Evolutionary conservation across 2,113 vertebrate species (phyloP).

Genomic region (Macheiramphus alcinus): DNA sequence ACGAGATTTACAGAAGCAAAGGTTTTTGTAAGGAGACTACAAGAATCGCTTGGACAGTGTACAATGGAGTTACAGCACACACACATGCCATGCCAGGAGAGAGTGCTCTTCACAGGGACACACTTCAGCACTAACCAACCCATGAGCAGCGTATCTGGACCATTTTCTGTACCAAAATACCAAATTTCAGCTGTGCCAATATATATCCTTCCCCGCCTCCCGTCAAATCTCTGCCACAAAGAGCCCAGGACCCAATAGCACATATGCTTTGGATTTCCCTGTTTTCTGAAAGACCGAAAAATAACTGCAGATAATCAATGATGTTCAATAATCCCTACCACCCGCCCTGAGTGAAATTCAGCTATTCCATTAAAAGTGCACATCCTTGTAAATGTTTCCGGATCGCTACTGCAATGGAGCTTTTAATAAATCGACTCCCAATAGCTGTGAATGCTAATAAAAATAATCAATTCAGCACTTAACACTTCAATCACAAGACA

Average conservation of each 20-base stretch:
- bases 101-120: background rate
- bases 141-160: background rate
- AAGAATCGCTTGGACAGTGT: rapidly evolving
- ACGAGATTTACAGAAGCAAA: background rate
- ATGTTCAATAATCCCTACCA: background rate
- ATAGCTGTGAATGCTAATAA: slow-evolving; percentile 46
- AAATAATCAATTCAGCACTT: slow-evolving; percentile 70
- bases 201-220: rapidly evolving
- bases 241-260: background rate
- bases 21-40: background rate
- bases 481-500: slow-evolving; percentile 36
- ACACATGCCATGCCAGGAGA: rapidly evolving
- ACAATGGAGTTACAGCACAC: rapidly evolving
- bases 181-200: background rate
- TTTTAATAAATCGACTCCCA: slow-evolving; percentile 42
- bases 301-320: background rate
- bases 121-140: background rate
- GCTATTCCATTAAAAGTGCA: background rate
- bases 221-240: background rate
- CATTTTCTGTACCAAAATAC: background rate
- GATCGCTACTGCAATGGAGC: background rate
- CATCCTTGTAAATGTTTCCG: slow-evolving; percentile 7
- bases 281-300: background rate
- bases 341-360: background rate
- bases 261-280: background rate